phyloP scores from a whole-genome alignment of 2,113 vertebrate genomes.

The Caretta caretta region DNA sequence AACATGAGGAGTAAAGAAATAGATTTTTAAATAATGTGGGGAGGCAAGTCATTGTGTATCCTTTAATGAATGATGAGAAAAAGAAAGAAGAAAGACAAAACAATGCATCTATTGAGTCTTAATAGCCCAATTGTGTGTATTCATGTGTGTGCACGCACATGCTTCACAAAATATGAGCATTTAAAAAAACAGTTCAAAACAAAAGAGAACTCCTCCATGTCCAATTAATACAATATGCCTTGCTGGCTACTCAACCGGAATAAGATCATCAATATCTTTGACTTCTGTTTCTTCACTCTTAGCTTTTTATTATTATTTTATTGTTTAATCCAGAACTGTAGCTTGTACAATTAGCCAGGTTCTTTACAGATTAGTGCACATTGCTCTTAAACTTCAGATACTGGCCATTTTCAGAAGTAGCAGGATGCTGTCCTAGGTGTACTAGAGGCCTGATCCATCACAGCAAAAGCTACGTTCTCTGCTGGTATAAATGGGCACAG shows the following conservation, averaged over 20 bases:
- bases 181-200: conserved; percentile 40
- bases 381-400: conserved; percentile 17
- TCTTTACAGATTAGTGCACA: conserved; percentile 7
- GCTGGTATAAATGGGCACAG: background rate
- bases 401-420: background rate
- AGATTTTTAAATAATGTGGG: conserved; percentile 21
- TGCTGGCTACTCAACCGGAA: background rate
- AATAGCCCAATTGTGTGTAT: conserved; percentile 32
- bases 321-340: conserved; percentile 9
- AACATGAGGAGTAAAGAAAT: conserved; percentile 65
- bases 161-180: conserved; percentile 52
- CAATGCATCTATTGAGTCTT: conserved; percentile 60
- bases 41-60: conserved; percentile 55
- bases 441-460: background rate
- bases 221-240: conserved; percentile 4
- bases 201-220: conserved; percentile 17
- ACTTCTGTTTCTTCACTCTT: conserved; percentile 37
- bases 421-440: background rate
- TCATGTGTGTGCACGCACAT: background rate
- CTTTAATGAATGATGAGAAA: conserved; percentile 73
- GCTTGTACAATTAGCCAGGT: conserved; percentile 14
- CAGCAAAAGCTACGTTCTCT: background rate
- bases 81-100: conserved; percentile 62
- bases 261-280: conserved; percentile 24
- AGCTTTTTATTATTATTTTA: background rate